Percentiles rank a stretch among this genome's conserved stretches.
These are phyloP conservation scores for Drosophila jambulina DNA, from an alignment of 1,140 invertebrate genomes.

Conservation along the genomic window DNA sequence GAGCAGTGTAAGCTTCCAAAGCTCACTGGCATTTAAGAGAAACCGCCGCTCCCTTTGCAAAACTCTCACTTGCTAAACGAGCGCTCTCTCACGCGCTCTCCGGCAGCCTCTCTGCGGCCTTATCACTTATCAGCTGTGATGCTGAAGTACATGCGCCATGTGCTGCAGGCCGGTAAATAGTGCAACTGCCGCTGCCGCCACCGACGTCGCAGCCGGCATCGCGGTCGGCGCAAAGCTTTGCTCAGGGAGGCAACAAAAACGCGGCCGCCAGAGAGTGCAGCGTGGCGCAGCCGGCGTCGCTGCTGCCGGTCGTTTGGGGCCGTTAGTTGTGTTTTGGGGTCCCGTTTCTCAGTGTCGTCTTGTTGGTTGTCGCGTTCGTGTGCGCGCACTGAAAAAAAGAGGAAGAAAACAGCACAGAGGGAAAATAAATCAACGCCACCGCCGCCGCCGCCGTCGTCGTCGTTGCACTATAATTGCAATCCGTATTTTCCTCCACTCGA, in stretches of 20 bases:
- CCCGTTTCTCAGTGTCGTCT: constrained; percentile 73
- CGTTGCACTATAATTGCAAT: constrained; percentile 43
- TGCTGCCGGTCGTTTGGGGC: constrained; percentile 38
- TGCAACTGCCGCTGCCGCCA: constrained; percentile 45
- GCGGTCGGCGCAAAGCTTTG: constrained; percentile 64
- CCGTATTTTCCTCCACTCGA: constrained; percentile 26
- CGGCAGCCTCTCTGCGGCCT: constrained; percentile 34
- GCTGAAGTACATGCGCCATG: constrained; percentile 60
- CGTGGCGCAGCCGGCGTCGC: constrained; percentile 29
- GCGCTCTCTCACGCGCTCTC: neutral
- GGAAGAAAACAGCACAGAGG: constrained; percentile 21
- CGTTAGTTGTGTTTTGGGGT: constrained; percentile 61
- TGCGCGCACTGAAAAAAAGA: constrained; percentile 64
- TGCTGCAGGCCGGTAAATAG: constrained; percentile 62
- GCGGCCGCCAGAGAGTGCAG: constrained; percentile 30
- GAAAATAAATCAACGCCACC: constrained; percentile 37
- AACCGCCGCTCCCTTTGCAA: neutral
- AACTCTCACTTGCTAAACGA: neutral
- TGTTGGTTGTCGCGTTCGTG: constrained; percentile 82
- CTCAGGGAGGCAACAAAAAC: constrained; percentile 45
- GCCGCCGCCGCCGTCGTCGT: constrained; percentile 17
- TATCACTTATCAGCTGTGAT: constrained; percentile 81
- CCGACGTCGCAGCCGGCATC: constrained; percentile 34
- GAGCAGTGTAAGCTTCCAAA: constrained; percentile 56
- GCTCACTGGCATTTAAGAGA: constrained; percentile 7